Base-by-base conservation (phyloP, 2,888 invertebrate genomes). In the Gortyna flavago region DNA sequence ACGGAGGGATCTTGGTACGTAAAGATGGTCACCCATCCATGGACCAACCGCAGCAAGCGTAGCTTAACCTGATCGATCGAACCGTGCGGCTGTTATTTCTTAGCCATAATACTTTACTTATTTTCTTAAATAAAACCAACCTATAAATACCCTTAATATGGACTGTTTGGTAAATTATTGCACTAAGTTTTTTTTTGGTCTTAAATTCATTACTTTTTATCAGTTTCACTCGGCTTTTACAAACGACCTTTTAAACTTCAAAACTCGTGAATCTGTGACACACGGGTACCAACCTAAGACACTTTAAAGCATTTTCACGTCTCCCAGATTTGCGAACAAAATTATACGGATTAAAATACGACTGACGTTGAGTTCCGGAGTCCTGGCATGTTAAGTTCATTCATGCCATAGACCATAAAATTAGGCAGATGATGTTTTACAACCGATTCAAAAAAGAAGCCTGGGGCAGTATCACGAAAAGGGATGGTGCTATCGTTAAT, bases 291-390 rank as follows among this genome's bases (percentile, higher is more conserved):
- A 54, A 59, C 44, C 25, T 18, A 70, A 77, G 57, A 62, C 41
- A 61, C 41, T 72, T 81, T 69, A 38, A 74, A 74, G 68, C 72
- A 72, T 72, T 72, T 68, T 21, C 64, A n/a, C 67, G 74, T 69
- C 68, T 67, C n/a, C 25, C 65, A 48, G 73, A 64, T 64, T 68
- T 79, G 21, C 32, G 79, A 54, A 66, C 72, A 61, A 48, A 77
- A 84, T 85, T 85, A 85, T 73, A 82, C 72, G 83, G 85, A 85
- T 84, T 81, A 75, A 75, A 84, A 85, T 77, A 77, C 82, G 82
- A 78, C 77, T 72, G 84, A 82, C 77, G 75, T 75, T 70, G 83
- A 67, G 62, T 75, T 76, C 70, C 75, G n/a, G 29, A 84, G 62
- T 57, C 70, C 62, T 72, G 77, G 65, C 61, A 81, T 72, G 75